These are phyloP conservation scores for Tenebrio molitor DNA, from an alignment of 1,140 invertebrate genomes.

Conservation along the genomic window DNA sequence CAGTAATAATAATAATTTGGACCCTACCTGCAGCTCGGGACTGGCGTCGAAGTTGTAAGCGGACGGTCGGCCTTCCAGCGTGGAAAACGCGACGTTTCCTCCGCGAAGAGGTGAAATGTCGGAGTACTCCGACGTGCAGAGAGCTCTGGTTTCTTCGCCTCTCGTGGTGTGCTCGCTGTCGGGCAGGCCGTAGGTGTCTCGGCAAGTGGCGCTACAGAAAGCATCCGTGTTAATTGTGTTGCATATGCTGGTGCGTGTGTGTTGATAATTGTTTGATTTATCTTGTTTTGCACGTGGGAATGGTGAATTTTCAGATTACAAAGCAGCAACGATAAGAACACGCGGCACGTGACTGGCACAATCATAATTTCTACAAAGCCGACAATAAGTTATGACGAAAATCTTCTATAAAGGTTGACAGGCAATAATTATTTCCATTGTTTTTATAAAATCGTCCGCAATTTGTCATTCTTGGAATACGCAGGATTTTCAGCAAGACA, in stretches of 20 bases:
- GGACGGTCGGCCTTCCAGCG: conserved; percentile 93
- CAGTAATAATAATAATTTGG: conserved; percentile 45
- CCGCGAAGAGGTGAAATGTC: conserved; percentile 96
- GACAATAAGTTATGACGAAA: background rate
- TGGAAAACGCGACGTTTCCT: conserved; percentile 97
- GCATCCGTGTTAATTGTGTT: conserved; percentile 20
- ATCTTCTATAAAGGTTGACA: background rate
- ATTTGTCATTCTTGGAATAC: too few relatives aligned
- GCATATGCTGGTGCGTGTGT: conserved; percentile 7
- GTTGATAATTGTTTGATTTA: background rate
- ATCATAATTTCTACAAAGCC: background rate
- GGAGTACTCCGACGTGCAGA: conserved; percentile 97
- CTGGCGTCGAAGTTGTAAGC: conserved; percentile 93
- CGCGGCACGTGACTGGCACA: conserved; percentile 19
- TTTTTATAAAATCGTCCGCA: too few relatives aligned
- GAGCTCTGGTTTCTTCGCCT: conserved; percentile 86
- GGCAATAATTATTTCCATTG: background rate
- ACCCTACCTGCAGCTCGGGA: conserved; percentile 84
- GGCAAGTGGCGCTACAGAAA: conserved; percentile 83
- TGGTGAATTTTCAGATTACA: background rate
- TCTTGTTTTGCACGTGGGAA: background rate
- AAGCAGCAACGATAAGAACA: background rate
- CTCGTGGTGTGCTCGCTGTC: conserved; percentile 78
- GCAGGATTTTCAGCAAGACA: too few relatives aligned
- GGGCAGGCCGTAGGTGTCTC: conserved; percentile 88